Percentiles rank a stretch among this genome's conserved stretches.
Conservation (phyloP, 2,113 vertebrate genomes). For the Pangasianodon hypophthalmus region DNA sequence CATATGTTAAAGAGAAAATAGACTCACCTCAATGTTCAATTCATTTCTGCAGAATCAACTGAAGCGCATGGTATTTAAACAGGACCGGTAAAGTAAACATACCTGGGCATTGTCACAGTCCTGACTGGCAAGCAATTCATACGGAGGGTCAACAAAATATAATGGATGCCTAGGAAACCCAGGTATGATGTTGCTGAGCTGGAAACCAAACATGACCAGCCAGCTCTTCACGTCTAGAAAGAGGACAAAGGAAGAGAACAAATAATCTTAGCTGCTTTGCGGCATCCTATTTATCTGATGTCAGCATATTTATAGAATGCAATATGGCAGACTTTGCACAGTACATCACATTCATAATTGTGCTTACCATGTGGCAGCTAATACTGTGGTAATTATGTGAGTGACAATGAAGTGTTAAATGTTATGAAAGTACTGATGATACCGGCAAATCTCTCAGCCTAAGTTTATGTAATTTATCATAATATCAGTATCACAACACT, state of each 20-base stretch:
- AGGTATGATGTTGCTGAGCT: slow-evolving; percentile 90
- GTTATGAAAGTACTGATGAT: background rate
- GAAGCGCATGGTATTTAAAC: slow-evolving; percentile 10
- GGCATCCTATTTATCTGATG: background rate
- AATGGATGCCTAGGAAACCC: slow-evolving; percentile 86
- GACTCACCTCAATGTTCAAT: background rate
- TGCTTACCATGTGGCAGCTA: background rate
- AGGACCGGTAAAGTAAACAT: slow-evolving; percentile 48
- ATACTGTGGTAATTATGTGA: background rate
- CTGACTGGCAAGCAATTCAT: slow-evolving; percentile 82
- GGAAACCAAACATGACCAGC: slow-evolving; percentile 92
- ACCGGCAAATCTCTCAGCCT: background rate
- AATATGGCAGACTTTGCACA: background rate
- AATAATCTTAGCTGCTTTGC: background rate
- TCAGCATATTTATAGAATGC: background rate
- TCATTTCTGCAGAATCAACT: background rate
- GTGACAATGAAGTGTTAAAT: background rate
- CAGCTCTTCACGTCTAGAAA: slow-evolving; percentile 88
- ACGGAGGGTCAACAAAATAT: slow-evolving; percentile 85
- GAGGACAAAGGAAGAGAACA: slow-evolving; percentile 12
- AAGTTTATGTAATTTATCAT: background rate
- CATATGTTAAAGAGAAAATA: background rate
- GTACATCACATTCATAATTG: background rate
- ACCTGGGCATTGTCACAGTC: slow-evolving; percentile 85
- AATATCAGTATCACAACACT: background rate